These are phyloP conservation scores for Percopsis transmontana DNA, from an alignment of 2,113 vertebrate genomes.

Conservation along the genomic window DNA sequence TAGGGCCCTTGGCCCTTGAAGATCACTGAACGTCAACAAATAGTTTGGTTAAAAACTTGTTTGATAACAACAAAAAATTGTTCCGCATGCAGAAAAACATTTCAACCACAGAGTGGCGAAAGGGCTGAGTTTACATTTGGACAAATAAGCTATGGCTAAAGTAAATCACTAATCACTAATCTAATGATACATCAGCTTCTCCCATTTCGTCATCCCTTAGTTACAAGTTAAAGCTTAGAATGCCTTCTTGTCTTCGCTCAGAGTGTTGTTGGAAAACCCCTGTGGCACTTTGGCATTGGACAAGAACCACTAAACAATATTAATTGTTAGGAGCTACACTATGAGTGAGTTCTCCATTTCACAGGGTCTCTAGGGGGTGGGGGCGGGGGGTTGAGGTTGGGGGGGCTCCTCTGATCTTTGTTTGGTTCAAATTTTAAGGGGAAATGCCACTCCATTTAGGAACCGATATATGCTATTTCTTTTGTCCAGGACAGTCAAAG, in stretches of 20 bases:
- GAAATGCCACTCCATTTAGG: background rate
- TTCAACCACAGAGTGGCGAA: background rate
- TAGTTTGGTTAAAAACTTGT: no score
- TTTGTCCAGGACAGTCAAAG: background rate
- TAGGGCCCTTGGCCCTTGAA: background rate
- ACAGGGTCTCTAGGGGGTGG: conserved; percentile 8
- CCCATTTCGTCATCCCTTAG: conserved; percentile 30
- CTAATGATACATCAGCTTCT: conserved; percentile 32
- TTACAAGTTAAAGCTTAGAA: conserved; percentile 20
- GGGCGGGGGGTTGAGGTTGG: background rate
- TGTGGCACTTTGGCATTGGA: conserved; percentile 29
- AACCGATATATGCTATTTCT: conserved; percentile 8
- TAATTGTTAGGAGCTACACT: conserved; percentile 46
- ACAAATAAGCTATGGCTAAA: background rate
- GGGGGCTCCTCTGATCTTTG: conserved; percentile 19
- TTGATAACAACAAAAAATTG: no score
- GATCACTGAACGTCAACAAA: background rate
- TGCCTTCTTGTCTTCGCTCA: conserved; percentile 1
- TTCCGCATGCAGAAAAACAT: background rate
- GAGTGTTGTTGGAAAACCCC: conserved; percentile 40
- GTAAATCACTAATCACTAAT: conserved; percentile 13
- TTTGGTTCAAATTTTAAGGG: conserved; percentile 25
- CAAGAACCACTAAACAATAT: conserved; percentile 51
- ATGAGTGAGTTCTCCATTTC: conserved; percentile 39
- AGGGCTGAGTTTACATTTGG: conserved; percentile 15